Conservation (phyloP, 2,797 vertebrate genomes). For the Poliocrania exsul region DNA sequence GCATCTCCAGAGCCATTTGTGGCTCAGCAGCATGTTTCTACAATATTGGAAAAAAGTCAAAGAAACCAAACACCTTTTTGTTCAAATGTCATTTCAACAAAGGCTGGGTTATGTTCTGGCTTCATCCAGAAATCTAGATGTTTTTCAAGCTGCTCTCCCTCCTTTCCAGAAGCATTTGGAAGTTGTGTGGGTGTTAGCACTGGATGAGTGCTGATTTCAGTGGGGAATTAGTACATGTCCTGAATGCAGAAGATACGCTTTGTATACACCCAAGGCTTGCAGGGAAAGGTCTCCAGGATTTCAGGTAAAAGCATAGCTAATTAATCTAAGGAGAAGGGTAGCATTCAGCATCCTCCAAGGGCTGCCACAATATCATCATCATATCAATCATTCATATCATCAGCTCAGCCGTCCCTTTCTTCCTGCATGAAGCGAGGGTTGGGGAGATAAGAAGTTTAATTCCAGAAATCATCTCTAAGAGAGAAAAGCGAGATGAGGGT, state of each 20-base stretch:
- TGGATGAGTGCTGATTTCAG: neutral
- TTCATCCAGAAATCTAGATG: neutral
- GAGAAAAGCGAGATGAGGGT: neutral
- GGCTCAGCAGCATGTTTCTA: neutral
- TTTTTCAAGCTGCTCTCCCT: neutral
- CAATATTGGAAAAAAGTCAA: neutral
- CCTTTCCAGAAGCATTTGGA: neutral
- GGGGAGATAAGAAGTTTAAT: neutral
- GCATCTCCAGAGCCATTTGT: neutral
- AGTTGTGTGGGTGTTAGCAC: neutral
- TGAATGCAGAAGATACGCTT: constrained; percentile 41
- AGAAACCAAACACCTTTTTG: neutral
- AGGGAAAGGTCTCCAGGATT: constrained; percentile 35
- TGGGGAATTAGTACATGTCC: constrained; percentile 43
- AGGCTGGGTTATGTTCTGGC: neutral
- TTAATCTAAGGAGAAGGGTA: constrained; percentile 45
- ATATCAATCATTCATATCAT: neutral
- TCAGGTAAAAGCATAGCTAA: constrained; percentile 27
- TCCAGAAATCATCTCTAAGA: neutral
- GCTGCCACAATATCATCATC: neutral
- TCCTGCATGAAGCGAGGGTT: neutral
- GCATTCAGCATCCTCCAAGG: neutral
- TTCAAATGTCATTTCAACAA: neutral
- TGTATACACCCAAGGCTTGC: neutral
- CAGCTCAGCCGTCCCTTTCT: neutral